phyloP scores from a whole-genome alignment of 2,113 vertebrate genomes.

The Glareola pratincola region DNA sequence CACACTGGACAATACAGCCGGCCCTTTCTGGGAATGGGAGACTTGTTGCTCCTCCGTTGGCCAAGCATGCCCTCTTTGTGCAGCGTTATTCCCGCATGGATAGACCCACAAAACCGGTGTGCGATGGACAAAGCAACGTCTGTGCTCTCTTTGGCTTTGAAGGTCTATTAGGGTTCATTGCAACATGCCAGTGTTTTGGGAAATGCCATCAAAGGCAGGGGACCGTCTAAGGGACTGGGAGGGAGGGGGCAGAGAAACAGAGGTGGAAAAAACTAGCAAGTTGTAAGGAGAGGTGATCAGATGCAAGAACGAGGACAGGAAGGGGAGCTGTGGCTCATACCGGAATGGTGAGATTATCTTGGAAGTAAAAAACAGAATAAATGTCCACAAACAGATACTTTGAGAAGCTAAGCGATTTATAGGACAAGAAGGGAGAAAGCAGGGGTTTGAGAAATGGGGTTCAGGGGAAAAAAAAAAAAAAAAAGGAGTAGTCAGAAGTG shows the following conservation, averaged over 20 bases:
- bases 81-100: not conserved
- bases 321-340: not conserved
- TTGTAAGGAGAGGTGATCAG: not conserved
- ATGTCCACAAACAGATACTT: not conserved
- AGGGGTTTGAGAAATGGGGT: not conserved
- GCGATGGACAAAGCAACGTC: not conserved
- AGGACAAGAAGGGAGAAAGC: not conserved
- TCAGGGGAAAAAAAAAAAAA: not conserved
- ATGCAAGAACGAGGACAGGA: not conserved
- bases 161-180: not conserved
- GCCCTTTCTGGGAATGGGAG: not conserved
- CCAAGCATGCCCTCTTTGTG: not conserved
- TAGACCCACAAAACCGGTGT: not conserved
- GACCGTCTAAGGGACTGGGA: not conserved
- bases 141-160: not conserved
- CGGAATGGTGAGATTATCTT: not conserved
- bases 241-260: not conserved
- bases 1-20: not conserved
- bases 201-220: not conserved
- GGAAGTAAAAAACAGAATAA: not conserved
- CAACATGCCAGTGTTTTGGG: rapidly evolving
- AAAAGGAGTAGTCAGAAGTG: not conserved
- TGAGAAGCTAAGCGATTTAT: not conserved
- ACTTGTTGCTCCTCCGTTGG: not conserved
- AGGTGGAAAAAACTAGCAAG: not conserved